A percentile compares a stretch with the other conserved stretches of the same genome.
Conservation (phyloP, 2,888 invertebrate species). For the Cremastobaeus sp. region DNA sequence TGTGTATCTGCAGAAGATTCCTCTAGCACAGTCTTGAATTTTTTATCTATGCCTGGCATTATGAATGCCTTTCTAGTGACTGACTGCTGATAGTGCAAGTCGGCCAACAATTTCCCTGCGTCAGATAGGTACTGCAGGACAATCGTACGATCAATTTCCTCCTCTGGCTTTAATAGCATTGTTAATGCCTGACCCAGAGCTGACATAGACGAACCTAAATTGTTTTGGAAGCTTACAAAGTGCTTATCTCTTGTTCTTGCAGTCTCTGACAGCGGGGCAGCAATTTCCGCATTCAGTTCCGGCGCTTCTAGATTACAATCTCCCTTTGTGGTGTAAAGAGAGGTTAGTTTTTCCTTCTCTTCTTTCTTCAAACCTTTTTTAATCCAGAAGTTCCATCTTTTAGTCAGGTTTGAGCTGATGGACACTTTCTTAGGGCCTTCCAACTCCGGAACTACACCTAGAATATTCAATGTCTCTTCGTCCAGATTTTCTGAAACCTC, state of each 20-base stretch:
- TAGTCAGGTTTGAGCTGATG: no score
- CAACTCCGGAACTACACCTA: no score
- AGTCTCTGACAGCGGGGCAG: neutral
- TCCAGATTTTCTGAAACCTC: no score
- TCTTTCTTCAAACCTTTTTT: constrained; percentile 12
- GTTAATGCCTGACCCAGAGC: constrained; percentile 12
- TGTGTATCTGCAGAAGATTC: neutral
- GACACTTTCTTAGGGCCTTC: no score
- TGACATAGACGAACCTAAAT: neutral
- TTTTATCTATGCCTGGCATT: constrained; percentile 1
- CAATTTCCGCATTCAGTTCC: neutral
- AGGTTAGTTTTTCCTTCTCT: constrained; percentile 7
- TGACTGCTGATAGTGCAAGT: neutral
- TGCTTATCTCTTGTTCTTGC: constrained; percentile 11
- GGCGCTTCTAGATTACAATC: constrained; percentile 1
- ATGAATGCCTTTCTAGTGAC: constrained; percentile 1
- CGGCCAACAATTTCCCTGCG: constrained; percentile 9
- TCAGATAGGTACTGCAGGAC: neutral
- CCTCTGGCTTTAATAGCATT: neutral
- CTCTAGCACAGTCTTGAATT: neutral
- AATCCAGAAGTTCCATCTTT: constrained; percentile 5
- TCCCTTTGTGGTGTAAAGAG: neutral
- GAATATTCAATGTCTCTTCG: no score
- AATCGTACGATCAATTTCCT: neutral
- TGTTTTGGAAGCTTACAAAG: neutral